phyloP scores from a whole-genome alignment of 2,113 vertebrate genomes.

The Tinamus guttatus region DNA sequence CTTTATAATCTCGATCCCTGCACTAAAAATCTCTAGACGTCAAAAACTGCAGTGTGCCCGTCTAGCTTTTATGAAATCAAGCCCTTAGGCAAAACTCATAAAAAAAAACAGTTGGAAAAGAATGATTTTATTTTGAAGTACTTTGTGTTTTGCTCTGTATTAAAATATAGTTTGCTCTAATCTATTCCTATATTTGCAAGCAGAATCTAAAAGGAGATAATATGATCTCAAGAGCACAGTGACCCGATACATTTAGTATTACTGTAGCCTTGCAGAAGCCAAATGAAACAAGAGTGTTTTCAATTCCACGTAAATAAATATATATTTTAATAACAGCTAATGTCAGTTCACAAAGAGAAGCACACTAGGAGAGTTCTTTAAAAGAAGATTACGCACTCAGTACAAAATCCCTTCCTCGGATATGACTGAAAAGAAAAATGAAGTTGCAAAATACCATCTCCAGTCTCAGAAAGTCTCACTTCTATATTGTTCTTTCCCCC shows the following conservation, averaged over 20 bases:
- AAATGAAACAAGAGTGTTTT: conserved; percentile 44
- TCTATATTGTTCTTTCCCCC: conserved; percentile 20
- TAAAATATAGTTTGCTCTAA: conserved; percentile 8
- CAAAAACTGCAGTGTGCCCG: background rate
- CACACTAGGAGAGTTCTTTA: background rate
- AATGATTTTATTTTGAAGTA: conserved; percentile 4
- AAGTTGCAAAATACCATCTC: background rate
- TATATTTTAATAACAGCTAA: conserved; percentile 61
- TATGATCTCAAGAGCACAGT: background rate
- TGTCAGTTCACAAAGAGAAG: conserved; percentile 22
- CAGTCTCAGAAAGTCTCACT: background rate
- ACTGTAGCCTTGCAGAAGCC: background rate
- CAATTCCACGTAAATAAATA: conserved; percentile 54
- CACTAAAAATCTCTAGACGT: background rate
- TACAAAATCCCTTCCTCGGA: conserved; percentile 42
- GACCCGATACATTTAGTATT: background rate
- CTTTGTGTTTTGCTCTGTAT: background rate
- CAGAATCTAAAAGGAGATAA: conserved; percentile 11
- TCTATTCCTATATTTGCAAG: background rate
- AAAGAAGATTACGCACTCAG: background rate
- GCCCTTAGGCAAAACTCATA: background rate
- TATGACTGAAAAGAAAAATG: conserved; percentile 47
- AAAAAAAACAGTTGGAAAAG: background rate
- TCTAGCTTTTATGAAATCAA: conserved; percentile 38
- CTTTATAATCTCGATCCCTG: background rate